A percentile compares a stretch with the other conserved stretches of the same genome.
phyloP scores from a whole-genome alignment of 2,797 vertebrate genomes.

The Adrianichthys oophorus region DNA sequence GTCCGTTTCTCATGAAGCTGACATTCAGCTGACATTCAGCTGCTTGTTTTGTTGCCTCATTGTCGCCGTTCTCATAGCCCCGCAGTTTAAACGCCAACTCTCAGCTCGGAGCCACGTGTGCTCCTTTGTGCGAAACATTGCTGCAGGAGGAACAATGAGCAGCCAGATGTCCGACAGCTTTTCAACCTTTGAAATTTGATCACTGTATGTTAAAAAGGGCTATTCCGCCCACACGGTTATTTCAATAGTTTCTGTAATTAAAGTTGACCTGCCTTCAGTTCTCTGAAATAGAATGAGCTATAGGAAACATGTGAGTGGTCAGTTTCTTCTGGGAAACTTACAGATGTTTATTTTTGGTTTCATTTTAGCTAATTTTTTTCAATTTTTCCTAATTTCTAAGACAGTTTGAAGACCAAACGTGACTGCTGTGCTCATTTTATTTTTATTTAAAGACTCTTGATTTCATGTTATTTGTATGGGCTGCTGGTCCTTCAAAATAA shows the following conservation, averaged over 20 bases:
- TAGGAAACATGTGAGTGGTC: not conserved
- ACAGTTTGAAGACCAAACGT: no score
- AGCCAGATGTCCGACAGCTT: constrained; percentile 2
- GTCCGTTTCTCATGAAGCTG: not conserved
- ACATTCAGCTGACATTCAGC: not conserved
- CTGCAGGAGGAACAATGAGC: constrained; percentile 4
- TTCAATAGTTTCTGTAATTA: not conserved
- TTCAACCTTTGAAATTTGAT: constrained; percentile 14
- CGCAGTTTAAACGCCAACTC: not conserved
- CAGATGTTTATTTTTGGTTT: no score
- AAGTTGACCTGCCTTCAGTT: not conserved
- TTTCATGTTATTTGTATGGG: no score
- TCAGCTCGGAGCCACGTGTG: constrained; percentile 4
- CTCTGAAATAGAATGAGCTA: not conserved
- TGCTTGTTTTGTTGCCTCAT: constrained; percentile 5
- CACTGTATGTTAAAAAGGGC: not conserved
- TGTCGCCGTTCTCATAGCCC: constrained; percentile 7
- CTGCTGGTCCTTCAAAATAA: no score
- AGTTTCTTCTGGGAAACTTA: no score
- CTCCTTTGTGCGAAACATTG: constrained; percentile 13
- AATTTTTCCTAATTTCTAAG: no score
- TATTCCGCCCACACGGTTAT: not conserved
- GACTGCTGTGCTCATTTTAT: no score
- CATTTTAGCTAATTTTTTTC: no score
- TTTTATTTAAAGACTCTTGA: no score